Base-by-base conservation (phyloP, 2,888 invertebrate species). In the Lochmaea crataegi region DNA sequence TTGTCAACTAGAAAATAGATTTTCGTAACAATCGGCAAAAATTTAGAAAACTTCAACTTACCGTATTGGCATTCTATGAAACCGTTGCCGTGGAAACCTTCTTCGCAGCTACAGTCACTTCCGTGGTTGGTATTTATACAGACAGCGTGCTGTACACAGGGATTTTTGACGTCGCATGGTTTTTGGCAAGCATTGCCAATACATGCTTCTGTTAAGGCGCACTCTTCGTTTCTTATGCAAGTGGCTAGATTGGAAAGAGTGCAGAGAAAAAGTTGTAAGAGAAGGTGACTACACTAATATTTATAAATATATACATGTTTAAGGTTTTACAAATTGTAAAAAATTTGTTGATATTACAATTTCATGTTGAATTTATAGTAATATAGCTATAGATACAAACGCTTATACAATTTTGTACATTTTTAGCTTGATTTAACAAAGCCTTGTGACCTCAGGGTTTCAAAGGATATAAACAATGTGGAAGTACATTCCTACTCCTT, bases 61-160 rank as follows among this genome's bases (percentile, higher is more conserved):
- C 95, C 94, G 90, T 92, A 91, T 79, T 91, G 90, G 84, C 96
- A 96, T 82, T 93, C 93, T 63, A 94, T 90, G 82, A 93, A 94
- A 82, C 95, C 95, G 83, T 96, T 94, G 84, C 96, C 96, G 86
- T 94, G 93, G 86, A 91, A 96, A 78, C 95, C 95, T 86, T 95
- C 94, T 61, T 91, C 90, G 84, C 96, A 96, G 85, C 92, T 94
- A 86, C 96, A 96, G 83, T 95, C 94, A 32, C 94, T 93, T 78
- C 93, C 94, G 84, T 96, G 96, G 83, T 95, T 94, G 68, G 94
- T 94, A 87, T 96, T 96, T 87, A 94, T 91, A 88, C 96, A 96
- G 78, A 94, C 91, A 71, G 96, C 95, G 85, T 95, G 93, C 81
- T 91, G 90, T 79, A 92, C 92, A 85, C 96, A 96, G 68, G 96